Conservation (phyloP, 2,113 vertebrate species). For the Glaucidium brasilianum region DNA sequence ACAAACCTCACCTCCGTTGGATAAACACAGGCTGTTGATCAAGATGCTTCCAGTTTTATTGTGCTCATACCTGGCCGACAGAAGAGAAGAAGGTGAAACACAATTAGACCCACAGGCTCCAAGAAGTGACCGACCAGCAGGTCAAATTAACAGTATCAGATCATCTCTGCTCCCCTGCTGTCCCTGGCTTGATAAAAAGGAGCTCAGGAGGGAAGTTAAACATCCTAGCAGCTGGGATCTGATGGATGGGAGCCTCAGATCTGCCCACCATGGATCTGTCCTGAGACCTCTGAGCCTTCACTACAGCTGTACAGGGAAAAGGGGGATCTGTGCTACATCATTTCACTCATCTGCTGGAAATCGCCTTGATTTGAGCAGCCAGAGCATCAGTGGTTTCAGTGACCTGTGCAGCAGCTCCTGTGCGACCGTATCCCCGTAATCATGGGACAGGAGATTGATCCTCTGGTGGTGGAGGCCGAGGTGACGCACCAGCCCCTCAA, state of each 20-base stretch:
- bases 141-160: accelerated
- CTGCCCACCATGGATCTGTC: background rate
- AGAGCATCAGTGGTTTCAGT: background rate
- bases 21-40: slow-evolving; percentile 93
- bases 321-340: accelerated
- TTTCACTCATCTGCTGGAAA: background rate
- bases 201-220: background rate
- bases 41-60: slow-evolving; percentile 85
- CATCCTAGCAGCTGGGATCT: background rate
- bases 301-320: background rate
- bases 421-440: slow-evolving; percentile 93
- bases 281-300: background rate
- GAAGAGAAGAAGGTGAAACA: background rate
- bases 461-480: slow-evolving; percentile 83
- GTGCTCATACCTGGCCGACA: slow-evolving; percentile 82
- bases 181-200: background rate
- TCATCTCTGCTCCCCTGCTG: background rate
- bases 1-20: slow-evolving; percentile 86
- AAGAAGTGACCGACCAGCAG: accelerated
- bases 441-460: slow-evolving; percentile 89
- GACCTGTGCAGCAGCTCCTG: slow-evolving; percentile 94
- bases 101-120: background rate
- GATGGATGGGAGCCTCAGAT: background rate
- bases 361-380: background rate
- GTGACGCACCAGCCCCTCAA: slow-evolving; percentile 84